A percentile compares a stretch with the other conserved stretches of the same genome.
Conservation (phyloP, 2,888 invertebrate species). For the Apodemia hepburni region DNA sequence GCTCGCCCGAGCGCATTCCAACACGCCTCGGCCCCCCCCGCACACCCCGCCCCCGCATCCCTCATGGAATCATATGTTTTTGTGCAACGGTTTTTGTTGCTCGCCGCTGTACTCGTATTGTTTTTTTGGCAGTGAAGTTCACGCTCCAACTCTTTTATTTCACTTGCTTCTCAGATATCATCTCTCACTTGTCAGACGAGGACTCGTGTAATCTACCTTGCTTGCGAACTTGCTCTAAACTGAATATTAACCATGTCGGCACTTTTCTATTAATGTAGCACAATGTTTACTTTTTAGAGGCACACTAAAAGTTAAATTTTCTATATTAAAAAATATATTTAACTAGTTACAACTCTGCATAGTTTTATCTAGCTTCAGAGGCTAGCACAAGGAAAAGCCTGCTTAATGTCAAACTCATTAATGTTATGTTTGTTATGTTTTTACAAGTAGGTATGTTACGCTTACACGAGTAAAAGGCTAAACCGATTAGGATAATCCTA, state of each 20-base stretch:
- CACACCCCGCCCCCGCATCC: slow-evolving; percentile 49
- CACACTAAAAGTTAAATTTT: no score
- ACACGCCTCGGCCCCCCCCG: slow-evolving; percentile 69
- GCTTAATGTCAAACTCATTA: no score
- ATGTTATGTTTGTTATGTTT: no score
- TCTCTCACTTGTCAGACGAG: slow-evolving; percentile 44
- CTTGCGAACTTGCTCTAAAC: neutral
- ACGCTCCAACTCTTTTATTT: slow-evolving; percentile 74
- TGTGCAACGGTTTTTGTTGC: slow-evolving; percentile 80
- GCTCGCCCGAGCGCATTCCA: slow-evolving; percentile 77
- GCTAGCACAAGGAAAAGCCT: no score
- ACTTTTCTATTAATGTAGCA: neutral
- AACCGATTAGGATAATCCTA: no score
- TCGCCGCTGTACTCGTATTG: slow-evolving; percentile 70
- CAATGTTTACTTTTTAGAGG: neutral
- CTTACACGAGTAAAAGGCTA: no score
- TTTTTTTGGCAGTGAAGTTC: slow-evolving; percentile 68
- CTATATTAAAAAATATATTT: no score
- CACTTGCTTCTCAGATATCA: slow-evolving; percentile 63
- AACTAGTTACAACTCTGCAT: no score
- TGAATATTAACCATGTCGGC: neutral
- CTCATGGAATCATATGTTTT: slow-evolving; percentile 80
- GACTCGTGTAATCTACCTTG: slow-evolving; percentile 28
- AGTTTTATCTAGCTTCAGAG: no score
- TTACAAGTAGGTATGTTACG: no score